phyloP scores from a whole-genome alignment of 2,888 invertebrate genomes.

The Stomorhina lunata region DNA sequence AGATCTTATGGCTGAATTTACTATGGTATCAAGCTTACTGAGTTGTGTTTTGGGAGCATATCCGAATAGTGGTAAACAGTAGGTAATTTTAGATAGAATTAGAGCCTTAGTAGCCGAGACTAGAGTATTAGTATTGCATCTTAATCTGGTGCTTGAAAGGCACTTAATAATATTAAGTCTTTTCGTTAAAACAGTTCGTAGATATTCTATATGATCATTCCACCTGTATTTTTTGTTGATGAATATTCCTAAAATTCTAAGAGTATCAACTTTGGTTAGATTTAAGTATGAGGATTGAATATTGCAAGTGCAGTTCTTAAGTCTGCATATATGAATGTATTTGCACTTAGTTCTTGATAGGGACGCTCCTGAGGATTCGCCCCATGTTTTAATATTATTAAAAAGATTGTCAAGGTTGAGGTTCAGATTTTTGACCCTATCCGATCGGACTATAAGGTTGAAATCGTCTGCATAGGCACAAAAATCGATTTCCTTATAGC shows the following conservation, averaged over 20 bases:
- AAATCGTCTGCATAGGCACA: constrained; percentile 61
- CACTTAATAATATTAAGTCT: neutral
- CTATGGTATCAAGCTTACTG: neutral
- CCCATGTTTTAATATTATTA: neutral
- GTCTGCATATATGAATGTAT: constrained; percentile 8
- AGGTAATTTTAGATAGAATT: neutral
- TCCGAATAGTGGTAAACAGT: neutral
- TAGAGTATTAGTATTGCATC: neutral
- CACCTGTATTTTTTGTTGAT: neutral
- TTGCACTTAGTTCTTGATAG: neutral
- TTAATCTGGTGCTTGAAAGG: neutral
- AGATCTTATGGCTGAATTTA: neutral
- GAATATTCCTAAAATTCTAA: neutral
- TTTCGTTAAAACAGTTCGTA: neutral
- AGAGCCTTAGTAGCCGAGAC: neutral
- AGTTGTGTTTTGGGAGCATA: neutral
- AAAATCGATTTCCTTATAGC: too few species aligned
- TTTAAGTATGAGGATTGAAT: neutral
- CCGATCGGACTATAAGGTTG: constrained; percentile 16
- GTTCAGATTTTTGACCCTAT: neutral
- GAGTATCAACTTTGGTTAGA: neutral
- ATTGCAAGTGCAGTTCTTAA: neutral
- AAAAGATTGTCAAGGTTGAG: neutral
- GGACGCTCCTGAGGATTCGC: neutral
- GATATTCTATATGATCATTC: neutral